Evolutionary conservation across 2,113 vertebrate species (phyloP).

Genomic region (Cygnus atratus): DNA sequence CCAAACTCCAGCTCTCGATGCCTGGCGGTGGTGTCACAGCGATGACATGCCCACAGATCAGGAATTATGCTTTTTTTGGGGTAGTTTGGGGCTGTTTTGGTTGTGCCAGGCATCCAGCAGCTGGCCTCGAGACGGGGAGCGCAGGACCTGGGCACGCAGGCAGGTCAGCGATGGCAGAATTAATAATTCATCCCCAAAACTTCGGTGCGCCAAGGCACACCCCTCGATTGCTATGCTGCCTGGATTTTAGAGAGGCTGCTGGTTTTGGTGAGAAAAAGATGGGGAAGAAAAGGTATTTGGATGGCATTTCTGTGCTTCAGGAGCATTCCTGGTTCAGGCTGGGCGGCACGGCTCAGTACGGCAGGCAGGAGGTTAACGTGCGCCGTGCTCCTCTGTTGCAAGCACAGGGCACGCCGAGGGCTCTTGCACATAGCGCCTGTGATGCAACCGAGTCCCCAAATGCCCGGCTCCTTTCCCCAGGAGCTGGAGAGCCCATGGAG

Average conservation of each 20-base stretch:
- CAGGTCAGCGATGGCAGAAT: not conserved
- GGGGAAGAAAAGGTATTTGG: fast-evolving
- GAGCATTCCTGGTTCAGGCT: not conserved
- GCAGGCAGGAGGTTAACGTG: constrained; percentile 3
- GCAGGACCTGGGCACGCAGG: not conserved
- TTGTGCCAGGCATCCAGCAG: not conserved
- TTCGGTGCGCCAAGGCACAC: not conserved
- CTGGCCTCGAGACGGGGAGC: fast-evolving
- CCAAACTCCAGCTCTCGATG: not conserved
- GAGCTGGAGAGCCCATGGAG: not conserved
- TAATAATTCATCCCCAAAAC: constrained; percentile 22
- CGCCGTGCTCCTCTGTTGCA: not conserved
- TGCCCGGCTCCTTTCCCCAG: not conserved
- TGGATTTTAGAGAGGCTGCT: not conserved
- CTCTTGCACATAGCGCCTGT: not conserved
- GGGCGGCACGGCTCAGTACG: not conserved
- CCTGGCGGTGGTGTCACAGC: not conserved
- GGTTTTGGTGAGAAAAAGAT: fast-evolving
- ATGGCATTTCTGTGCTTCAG: not conserved
- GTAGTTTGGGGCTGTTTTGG: not conserved
- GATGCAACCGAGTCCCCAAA: constrained; percentile 25
- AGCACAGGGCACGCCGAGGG: not conserved
- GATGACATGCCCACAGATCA: not conserved
- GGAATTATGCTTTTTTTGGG: not conserved
- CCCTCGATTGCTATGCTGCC: not conserved